phyloP scores from a whole-genome alignment of 2,113 vertebrate genomes.

The Copsychus sechellarum region DNA sequence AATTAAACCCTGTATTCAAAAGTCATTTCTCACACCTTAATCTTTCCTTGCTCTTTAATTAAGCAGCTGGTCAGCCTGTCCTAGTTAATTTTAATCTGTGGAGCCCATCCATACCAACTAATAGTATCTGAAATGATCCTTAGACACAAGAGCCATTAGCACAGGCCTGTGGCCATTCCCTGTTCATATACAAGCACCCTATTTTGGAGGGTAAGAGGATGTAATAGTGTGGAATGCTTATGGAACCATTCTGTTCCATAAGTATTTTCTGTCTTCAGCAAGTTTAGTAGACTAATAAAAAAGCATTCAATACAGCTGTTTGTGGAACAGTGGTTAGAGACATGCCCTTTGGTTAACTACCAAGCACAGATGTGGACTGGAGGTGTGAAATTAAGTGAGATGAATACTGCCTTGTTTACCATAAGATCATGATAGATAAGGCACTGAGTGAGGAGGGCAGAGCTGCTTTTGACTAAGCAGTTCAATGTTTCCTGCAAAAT shows the following conservation, averaged over 20 bases:
- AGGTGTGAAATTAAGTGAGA: neutral
- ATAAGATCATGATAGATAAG: neutral
- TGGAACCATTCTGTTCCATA: neutral
- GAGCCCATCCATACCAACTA: neutral
- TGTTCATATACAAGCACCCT: neutral
- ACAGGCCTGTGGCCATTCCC: neutral
- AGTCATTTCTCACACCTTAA: neutral
- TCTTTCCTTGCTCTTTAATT: neutral
- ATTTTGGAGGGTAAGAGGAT: neutral
- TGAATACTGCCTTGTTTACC: neutral
- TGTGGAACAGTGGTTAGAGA: neutral
- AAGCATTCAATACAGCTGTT: neutral
- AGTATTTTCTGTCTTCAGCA: neutral
- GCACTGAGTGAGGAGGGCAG: neutral
- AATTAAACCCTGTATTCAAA: neutral
- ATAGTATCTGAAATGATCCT: neutral
- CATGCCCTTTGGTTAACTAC: neutral
- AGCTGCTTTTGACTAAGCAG: neutral
- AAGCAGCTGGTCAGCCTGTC: neutral
- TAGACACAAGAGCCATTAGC: neutral
- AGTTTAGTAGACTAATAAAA: neutral
- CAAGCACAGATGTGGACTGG: neutral
- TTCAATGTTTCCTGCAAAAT: neutral
- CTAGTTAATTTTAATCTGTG: neutral
- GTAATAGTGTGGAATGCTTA: neutral